These are phyloP conservation scores for Phrynosoma platyrhinos DNA, from an alignment of 2,113 vertebrate genomes.

Conservation along the genomic window DNA sequence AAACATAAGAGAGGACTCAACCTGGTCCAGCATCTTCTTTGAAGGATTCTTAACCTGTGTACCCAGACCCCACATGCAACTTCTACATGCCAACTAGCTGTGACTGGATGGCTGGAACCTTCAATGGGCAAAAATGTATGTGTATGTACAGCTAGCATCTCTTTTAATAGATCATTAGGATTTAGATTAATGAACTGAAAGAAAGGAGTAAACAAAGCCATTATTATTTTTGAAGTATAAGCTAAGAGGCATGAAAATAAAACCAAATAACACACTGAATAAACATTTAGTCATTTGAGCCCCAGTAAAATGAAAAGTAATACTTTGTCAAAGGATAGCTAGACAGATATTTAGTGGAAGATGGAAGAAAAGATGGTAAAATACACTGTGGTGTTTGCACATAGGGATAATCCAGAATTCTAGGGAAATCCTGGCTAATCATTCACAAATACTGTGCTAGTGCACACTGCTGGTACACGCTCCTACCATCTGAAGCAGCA, in stretches of 20 bases:
- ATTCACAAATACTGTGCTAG: neutral
- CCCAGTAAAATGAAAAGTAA: neutral
- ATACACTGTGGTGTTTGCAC: neutral
- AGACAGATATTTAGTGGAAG: neutral
- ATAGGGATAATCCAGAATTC: neutral
- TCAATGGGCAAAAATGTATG: neutral
- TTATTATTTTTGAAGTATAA: slow-evolving; percentile 78
- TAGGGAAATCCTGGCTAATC: neutral
- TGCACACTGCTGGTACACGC: neutral
- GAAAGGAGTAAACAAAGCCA: slow-evolving; percentile 58
- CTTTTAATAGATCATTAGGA: slow-evolving; percentile 39
- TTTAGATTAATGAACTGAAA: slow-evolving; percentile 70
- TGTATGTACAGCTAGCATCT: no score
- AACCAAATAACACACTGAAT: slow-evolving; percentile 65
- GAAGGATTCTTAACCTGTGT: neutral
- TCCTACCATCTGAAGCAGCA: neutral
- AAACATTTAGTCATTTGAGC: neutral
- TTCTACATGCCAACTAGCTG: neutral
- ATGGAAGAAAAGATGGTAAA: neutral
- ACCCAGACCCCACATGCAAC: neutral
- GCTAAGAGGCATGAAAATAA: slow-evolving; percentile 74
- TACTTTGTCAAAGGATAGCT: neutral
- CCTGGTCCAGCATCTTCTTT: neutral
- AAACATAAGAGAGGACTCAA: neutral
- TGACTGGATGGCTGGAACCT: neutral